Conservation (phyloP, 2,797 vertebrate genomes). For the Chiroxiphia lanceolata region DNA sequence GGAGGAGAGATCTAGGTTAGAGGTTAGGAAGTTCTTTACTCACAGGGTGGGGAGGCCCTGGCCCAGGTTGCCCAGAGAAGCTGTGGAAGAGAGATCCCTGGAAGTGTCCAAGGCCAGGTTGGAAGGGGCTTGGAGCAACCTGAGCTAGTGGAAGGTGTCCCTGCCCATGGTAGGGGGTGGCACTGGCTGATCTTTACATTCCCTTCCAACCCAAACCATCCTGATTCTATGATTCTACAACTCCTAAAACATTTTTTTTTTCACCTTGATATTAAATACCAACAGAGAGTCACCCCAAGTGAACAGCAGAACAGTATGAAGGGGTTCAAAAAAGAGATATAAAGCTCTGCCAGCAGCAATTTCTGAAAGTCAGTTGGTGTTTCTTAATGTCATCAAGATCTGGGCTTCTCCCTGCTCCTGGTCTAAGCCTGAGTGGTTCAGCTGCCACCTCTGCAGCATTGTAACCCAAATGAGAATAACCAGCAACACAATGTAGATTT, state of each 20-base stretch:
- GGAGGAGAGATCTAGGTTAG: neutral
- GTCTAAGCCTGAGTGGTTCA: neutral
- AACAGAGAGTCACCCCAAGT: neutral
- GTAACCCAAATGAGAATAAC: conserved; percentile 4
- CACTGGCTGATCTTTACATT: accelerated
- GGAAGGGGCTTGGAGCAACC: neutral
- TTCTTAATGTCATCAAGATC: neutral
- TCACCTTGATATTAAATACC: neutral
- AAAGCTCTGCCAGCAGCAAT: neutral
- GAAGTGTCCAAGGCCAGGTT: accelerated
- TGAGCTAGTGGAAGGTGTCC: accelerated
- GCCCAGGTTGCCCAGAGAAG: neutral
- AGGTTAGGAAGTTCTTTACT: neutral
- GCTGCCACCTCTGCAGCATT: neutral
- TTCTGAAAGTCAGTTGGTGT: neutral
- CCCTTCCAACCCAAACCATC: neutral
- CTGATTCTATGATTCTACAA: neutral
- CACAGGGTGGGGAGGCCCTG: accelerated
- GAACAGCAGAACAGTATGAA: neutral
- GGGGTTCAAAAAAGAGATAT: neutral
- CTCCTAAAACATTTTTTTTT: neutral
- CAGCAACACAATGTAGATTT: conserved; percentile 51
- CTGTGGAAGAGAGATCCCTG: neutral
- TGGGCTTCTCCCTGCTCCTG: neutral
- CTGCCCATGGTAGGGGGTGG: neutral